Percentiles rank a stretch among this genome's conserved stretches.
Evolutionary conservation across 2,113 vertebrate species (phyloP).

Genomic region (Odocoileus virginianus): DNA sequence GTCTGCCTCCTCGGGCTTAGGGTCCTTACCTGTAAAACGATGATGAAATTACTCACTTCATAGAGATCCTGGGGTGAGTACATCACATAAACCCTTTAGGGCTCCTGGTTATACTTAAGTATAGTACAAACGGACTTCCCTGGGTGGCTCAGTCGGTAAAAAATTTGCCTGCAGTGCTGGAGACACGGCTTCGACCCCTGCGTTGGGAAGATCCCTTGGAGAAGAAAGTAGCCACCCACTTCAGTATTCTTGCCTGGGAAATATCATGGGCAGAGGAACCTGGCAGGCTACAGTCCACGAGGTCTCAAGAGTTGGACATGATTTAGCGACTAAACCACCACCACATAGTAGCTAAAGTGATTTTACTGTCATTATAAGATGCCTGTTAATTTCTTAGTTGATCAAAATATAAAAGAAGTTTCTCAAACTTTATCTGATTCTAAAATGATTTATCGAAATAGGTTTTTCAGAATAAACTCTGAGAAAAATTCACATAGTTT

Average conservation of each 20-base stretch:
- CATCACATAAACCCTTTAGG: neutral
- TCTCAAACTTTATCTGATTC: neutral
- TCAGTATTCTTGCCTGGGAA: neutral
- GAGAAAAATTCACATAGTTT: neutral
- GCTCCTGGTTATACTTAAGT: neutral
- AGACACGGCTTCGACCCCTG: neutral
- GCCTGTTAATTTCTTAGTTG: neutral
- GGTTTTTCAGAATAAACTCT: slow-evolving; percentile 2
- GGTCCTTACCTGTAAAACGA: neutral
- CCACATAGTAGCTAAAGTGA: neutral
- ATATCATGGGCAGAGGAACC: neutral
- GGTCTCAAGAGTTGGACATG: neutral
- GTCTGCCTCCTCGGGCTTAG: neutral
- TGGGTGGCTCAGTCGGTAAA: neutral
- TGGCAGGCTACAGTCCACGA: neutral
- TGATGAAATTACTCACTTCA: neutral
- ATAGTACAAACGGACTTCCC: neutral
- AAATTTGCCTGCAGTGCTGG: neutral
- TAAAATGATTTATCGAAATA: neutral
- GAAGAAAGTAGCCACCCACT: neutral
- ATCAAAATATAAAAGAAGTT: neutral
- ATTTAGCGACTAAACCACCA: neutral
- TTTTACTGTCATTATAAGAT: neutral
- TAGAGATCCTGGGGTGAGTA: neutral
- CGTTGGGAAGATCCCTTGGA: neutral